Evolutionary conservation across 2,888 invertebrate species (phyloP), one percentile per base, ranked within the genome.

Genomic region (Leptopilina myrica): DNA sequence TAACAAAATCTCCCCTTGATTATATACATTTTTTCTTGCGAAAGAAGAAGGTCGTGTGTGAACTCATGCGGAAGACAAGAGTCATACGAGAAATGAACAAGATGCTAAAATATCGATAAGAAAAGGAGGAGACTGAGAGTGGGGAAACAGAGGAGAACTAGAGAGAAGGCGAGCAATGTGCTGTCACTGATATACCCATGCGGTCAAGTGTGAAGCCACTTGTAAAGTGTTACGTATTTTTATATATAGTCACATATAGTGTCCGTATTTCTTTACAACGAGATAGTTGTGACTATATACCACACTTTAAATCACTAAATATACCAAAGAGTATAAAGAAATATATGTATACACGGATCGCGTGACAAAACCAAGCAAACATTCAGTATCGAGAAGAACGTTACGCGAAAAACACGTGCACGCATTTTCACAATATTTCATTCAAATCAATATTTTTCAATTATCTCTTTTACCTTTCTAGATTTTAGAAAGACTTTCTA

Each of bases 331-430:
- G 78, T 75, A 66, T 43, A 43, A 43, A 73, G 73, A 73, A n/a
- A 76, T 81, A 84, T 87, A 49, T 49, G 83, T 87, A 43, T 43
- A 43, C 8, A 43, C 85, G 85, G 84, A 83, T 85, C 79, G 86
- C 83, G 81, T 84, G 82, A 87, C 86, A 85, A 49, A 49, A 84
- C 83, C 77, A 77, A 69, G 78, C 84, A 81, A 78, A 83, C 81
- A 86, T 67, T 85, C 89, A 88, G 89, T 88, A 82, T 83, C 78
- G 82, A 79, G 80, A 75, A 83, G 85, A 85, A 84, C 87, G 81
- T 80, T 87, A 76, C 77, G 84, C 84, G 84, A 85, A 87, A 86
- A 86, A 86, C 86, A 86, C 84, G 84, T n/a, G 65, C 65, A 53
- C 76, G 64, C 43, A 79, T 76, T 56, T 53, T 26, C 49, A 76